Evolutionary conservation across 2,888 invertebrate species (phyloP), one percentile per base, ranked within the genome.

Genomic region (Acanthopleura granulata): DNA sequence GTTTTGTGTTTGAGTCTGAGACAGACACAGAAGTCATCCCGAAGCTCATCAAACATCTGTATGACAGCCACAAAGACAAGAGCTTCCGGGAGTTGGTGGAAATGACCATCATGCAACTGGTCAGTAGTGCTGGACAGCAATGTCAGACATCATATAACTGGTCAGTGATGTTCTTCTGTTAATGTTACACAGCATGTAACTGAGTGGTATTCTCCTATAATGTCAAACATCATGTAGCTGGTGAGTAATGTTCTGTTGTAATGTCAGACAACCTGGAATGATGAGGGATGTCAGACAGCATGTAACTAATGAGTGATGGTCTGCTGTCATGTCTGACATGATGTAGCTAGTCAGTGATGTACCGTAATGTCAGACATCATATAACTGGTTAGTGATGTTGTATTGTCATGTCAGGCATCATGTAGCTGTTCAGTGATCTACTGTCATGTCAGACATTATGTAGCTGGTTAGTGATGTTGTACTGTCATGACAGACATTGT

Each of bases 21-120:
- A 99, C 99, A 69, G 99, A 99, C 89, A 99, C 99, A 18, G 99
- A 99, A 93, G 94, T 97, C 66, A 99, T 99, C 90, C 98, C 97
- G 71, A 99, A 99, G 91, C 92, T 99, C 85, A 94, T 98, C 79
- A 95, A 96, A 89, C 98, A 97, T 91, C 93, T 99, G 81, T 96
- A 96, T 92, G 93, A 93, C 75, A 94, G 95, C 85, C 96, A 97
- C 91, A 96, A 96, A 57, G 93, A 93, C 81, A 74, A 79, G 70
- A 72, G 69, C 50, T 99, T 99, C 93, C 94, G 97, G 84, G 97
- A 98, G 91, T 92, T 99, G 71, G 97, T 97, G 62, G 99, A 99
- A 89, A 95, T 95, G 92, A 97, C 95, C 86, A 95, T 97, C 82
- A 96, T 95, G 89, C 98, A 99, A 92, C 92, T 99, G 92, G 96